Evolutionary conservation across 2,888 invertebrate genomes (phyloP).

Genomic region (Apoderus coryli): DNA sequence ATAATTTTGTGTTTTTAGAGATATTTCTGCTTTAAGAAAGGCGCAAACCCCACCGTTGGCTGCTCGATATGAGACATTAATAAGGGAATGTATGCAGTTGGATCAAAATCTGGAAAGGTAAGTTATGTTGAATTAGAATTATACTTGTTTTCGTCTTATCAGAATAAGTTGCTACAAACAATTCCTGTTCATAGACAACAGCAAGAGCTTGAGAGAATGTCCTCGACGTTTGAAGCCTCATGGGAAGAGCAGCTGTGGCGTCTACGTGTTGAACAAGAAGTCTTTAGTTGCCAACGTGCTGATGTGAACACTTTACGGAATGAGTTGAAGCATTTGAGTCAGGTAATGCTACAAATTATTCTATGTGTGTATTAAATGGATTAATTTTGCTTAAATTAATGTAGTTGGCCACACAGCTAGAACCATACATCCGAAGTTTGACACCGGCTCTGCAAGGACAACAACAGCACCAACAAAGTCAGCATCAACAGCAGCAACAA

Average conservation of each 20-base stretch:
- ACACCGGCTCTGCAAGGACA: slow-evolving; percentile 26
- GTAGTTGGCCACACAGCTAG: slow-evolving; percentile 44
- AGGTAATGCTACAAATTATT: no score
- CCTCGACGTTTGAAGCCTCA: slow-evolving; percentile 43
- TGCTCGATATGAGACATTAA: slow-evolving; percentile 37
- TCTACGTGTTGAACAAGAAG: slow-evolving; percentile 54
- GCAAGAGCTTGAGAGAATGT: slow-evolving; percentile 43
- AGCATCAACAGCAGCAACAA: slow-evolving; percentile 23
- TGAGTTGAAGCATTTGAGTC: slow-evolving; percentile 48
- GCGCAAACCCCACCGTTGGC: slow-evolving; percentile 30
- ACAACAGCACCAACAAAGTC: not conserved
- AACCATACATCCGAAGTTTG: slow-evolving; percentile 47
- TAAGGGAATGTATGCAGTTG: slow-evolving; percentile 41
- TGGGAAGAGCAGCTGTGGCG: slow-evolving; percentile 63
- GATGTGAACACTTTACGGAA: slow-evolving; percentile 48
- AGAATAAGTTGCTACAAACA: no score
- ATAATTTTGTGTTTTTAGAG: no score
- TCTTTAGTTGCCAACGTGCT: slow-evolving; percentile 41
- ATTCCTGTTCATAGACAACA: slow-evolving; percentile 32
- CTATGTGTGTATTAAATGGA: no score
- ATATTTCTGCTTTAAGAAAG: slow-evolving; percentile 46
- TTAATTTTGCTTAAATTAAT: not conserved
- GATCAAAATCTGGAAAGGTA: slow-evolving; percentile 43
- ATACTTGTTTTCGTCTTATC: no score
- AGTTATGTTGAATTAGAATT: no score